Evolutionary conservation across 2,888 invertebrate genomes (phyloP), one percentile per base, ranked within the genome.

Genomic region (Chrysolina oricalcia): DNA sequence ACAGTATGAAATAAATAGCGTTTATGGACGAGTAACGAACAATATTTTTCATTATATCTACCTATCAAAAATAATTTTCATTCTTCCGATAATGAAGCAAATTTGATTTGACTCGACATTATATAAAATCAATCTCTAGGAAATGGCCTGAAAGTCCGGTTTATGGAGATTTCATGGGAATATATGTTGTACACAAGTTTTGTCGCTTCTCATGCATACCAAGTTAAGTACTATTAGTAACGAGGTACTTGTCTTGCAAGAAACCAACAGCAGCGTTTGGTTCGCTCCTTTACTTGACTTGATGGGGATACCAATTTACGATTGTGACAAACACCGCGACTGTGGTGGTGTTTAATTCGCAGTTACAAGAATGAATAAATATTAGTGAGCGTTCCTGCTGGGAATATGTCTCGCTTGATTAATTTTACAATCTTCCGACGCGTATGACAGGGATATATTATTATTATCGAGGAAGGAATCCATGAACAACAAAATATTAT

Each of bases 271-370:
- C 50, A 27, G 66, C 48, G 17, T 67, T 50, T n/a, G 35, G 50
- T 53, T 67, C 53, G 17, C 11, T 53, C 50, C 65, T 74, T 74
- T 40, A 70, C 70, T 70, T 64, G 64, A 74, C 65, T 74, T 70
- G 65, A 74, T 74, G 66, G 70, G 64, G 19, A 59, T 70, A 74
- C 65, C 73, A 65, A 50, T 74, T 74, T 59, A 53, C 59, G 59
- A 65, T 74, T 74, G 70, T 41, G 65, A 69, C 56, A 73, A 59
- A 69, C 70, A 56, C 43, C 59, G 70, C 65, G 56, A 65, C 59
- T 35, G 59, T n/a, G 63, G 40, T 64, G 65, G 65, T 19, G 64
- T 70, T 50, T 46, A 67, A 68, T 73, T 73, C 68, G 41, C 64
- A 43, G 62, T 63, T 21, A 62, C 63, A 53, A 43, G 21, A 59